phyloP scores from a whole-genome alignment of 1,140 invertebrate genomes.

The Pogonognathellus flavescens region DNA sequence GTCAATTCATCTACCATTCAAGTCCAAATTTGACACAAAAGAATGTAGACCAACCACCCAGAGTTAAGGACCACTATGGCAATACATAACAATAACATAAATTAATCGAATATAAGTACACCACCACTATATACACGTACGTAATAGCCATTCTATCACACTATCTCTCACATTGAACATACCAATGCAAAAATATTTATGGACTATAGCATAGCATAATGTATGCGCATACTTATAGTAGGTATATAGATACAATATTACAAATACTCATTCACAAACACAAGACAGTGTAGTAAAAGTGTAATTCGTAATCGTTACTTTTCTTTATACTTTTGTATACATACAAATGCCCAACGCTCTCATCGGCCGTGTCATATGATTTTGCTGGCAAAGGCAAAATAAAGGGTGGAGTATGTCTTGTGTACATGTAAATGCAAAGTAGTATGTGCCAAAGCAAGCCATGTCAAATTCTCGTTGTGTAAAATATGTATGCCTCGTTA shows the following conservation, averaged over 20 bases:
- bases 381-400: slow-evolving; percentile 7
- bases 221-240: too few relatives aligned
- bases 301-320: not conserved
- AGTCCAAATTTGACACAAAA: slow-evolving; percentile 33
- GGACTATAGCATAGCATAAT: too few relatives aligned
- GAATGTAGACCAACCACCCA: slow-evolving; percentile 31
- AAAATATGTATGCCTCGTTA: not conserved
- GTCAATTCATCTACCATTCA: slow-evolving; percentile 14
- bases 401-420: slow-evolving; percentile 32
- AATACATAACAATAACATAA: slow-evolving; percentile 31
- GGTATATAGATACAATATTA: too few relatives aligned
- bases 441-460: not conserved
- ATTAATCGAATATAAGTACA: not conserved
- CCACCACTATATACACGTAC: too few relatives aligned
- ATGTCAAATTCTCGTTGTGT: not conserved
- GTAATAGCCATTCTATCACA: too few relatives aligned
- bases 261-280: too few relatives aligned
- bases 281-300: not conserved
- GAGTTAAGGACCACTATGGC: slow-evolving; percentile 24
- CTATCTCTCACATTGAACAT: too few relatives aligned
- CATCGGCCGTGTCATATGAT: not conserved
- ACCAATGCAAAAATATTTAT: too few relatives aligned
- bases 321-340: not conserved
- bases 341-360: not conserved
- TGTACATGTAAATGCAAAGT: slow-evolving; percentile 5